Conservation (phyloP, 2,888 invertebrate genomes). For the Prosapia bicincta region DNA sequence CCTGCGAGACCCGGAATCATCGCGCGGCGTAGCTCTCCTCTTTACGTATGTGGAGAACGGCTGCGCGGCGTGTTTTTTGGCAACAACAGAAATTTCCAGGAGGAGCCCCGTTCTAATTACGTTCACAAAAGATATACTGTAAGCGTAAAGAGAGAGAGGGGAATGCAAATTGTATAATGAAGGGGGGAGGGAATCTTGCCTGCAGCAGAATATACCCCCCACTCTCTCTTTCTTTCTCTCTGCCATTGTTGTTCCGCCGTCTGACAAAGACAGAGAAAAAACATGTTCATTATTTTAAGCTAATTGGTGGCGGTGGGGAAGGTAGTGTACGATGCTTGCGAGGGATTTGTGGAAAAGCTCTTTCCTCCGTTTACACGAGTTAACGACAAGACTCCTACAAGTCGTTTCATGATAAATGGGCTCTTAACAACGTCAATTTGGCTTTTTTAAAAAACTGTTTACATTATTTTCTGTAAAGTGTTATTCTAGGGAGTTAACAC, state of each 20-base stretch:
- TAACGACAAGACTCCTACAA: neutral
- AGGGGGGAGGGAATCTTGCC: neutral
- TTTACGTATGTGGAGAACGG: neutral
- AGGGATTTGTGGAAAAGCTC: neutral
- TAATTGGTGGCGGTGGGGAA: conserved; percentile 20
- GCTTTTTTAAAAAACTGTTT: too few species aligned
- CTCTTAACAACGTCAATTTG: too few species aligned
- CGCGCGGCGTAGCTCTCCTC: too few species aligned
- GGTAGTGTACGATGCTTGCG: neutral
- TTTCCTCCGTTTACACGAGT: neutral
- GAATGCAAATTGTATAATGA: neutral
- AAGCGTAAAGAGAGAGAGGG: neutral
- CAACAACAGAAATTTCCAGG: neutral
- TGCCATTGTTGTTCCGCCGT: neutral
- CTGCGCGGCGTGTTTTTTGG: neutral
- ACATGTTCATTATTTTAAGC: conserved; percentile 28
- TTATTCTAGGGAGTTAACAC: too few species aligned
- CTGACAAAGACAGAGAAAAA: conserved; percentile 19
- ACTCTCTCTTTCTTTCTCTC: neutral
- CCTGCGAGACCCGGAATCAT: too few species aligned
- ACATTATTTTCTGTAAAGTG: too few species aligned
- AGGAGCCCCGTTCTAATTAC: neutral
- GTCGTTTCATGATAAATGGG: neutral
- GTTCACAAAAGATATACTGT: neutral
- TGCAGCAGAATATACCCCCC: neutral